These are phyloP conservation scores for Drosophila dives DNA, from an alignment of 2,888 invertebrate species.

Conservation along the genomic window DNA sequence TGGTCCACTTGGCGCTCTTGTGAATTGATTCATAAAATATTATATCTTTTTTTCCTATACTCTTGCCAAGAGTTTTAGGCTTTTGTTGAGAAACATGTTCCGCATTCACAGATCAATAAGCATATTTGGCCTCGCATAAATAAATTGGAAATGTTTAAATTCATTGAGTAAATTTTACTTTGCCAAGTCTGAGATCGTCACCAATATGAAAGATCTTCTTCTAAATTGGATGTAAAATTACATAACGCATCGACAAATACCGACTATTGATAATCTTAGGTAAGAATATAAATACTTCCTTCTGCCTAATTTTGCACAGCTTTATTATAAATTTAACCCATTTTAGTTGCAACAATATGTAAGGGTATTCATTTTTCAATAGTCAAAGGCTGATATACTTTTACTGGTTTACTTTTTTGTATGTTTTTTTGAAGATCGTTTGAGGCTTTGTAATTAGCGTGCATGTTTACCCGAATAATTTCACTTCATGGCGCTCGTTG, in stretches of 20 bases:
- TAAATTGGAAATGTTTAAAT: not conserved
- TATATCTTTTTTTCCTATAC: constrained; percentile 69
- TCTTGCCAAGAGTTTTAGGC: constrained; percentile 4
- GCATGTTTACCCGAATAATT: constrained; percentile 80
- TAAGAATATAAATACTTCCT: not conserved
- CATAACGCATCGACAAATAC: not conserved
- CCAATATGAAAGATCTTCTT: not conserved
- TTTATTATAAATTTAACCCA: not conserved
- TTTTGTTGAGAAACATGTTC: not conserved
- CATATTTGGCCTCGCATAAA: not conserved
- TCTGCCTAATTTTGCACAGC: not conserved
- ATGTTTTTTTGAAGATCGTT: constrained; percentile 55
- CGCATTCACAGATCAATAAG: not conserved
- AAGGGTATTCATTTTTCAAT: constrained; percentile 1
- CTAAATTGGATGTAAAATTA: not conserved
- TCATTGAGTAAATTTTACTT: not conserved
- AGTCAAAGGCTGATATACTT: not conserved
- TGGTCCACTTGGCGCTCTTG: constrained; percentile 80
- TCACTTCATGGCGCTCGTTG: constrained; percentile 80
- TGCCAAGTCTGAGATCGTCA: not conserved
- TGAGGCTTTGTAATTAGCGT: constrained; percentile 78
- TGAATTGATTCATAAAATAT: constrained; percentile 81
- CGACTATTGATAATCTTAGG: not conserved
- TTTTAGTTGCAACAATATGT: not conserved
- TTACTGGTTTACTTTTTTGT: constrained; percentile 7